A percentile compares a stretch with the other conserved stretches of the same genome.
Conservation (phyloP, 2,797 vertebrate genomes). For the Gallinago nigripennis region DNA sequence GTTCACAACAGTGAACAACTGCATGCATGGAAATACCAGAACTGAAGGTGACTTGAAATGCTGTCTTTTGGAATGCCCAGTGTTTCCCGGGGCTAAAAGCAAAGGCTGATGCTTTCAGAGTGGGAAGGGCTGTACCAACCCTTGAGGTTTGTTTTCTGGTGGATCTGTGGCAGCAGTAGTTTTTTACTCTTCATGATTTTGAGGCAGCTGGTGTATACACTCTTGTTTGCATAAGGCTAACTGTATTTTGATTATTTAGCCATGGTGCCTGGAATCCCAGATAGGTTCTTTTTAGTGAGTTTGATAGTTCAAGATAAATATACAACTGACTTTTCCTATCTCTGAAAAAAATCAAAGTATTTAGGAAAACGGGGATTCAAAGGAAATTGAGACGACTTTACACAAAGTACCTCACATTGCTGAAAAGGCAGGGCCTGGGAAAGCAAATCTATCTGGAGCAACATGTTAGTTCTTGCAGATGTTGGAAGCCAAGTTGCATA, state of each 20-base stretch:
- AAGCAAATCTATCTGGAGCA: constrained; percentile 22
- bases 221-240: constrained; percentile 30
- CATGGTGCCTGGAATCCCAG: not conserved
- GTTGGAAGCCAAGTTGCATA: constrained; percentile 25
- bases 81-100: not conserved
- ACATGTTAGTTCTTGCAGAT: constrained; percentile 11
- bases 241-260: constrained; percentile 45
- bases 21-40: rapidly evolving
- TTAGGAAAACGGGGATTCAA: constrained; percentile 5
- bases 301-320: constrained; percentile 47
- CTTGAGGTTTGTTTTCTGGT: not conserved
- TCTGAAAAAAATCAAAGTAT: not conserved
- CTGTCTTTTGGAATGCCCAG: not conserved
- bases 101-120: not conserved
- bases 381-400: not conserved
- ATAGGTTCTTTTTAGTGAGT: constrained; percentile 1
- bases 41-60: not conserved
- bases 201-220: not conserved
- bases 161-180: not conserved
- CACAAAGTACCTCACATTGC: not conserved
- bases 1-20: not conserved
- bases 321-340: constrained; percentile 19
- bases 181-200: not conserved
- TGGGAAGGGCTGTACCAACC: not conserved
- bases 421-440: constrained; percentile 26